Evolutionary conservation across 2,888 invertebrate genomes (phyloP).

Genomic region (Dolichopus griseipennis): DNA sequence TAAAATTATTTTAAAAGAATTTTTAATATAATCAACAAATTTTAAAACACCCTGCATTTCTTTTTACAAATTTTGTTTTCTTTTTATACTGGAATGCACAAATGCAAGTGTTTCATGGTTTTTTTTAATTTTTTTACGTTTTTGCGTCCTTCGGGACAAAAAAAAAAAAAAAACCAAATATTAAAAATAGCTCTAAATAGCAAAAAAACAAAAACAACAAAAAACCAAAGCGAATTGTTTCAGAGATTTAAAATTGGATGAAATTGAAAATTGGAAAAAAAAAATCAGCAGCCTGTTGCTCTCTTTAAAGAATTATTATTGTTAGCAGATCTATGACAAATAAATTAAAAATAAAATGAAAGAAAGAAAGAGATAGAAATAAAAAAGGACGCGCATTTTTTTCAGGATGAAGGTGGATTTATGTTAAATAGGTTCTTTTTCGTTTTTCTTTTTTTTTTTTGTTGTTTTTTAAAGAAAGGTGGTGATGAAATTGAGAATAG

Average conservation of each 20-base stretch:
- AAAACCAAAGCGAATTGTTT: not conserved
- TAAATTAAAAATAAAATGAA: not conserved
- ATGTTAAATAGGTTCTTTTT: not conserved
- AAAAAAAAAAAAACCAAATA: not conserved
- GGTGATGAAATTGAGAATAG: not conserved
- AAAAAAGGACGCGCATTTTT: not conserved
- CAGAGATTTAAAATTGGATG: not conserved
- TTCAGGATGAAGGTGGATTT: conserved; percentile 4
- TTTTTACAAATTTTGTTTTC: too few relatives aligned
- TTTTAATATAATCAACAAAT: too few relatives aligned
- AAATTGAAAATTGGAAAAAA: not conserved
- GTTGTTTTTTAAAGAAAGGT: not conserved
- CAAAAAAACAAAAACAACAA: not conserved
- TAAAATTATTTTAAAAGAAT: too few relatives aligned
- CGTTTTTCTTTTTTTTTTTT: not conserved
- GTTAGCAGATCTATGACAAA: not conserved
- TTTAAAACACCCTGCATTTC: too few relatives aligned
- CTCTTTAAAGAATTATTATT: not conserved
- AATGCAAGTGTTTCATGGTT: not conserved
- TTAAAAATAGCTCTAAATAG: not conserved
- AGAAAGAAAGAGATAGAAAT: not conserved
- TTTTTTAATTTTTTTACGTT: too few relatives aligned
- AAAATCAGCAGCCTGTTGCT: not conserved
- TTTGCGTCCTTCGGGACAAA: too few relatives aligned
- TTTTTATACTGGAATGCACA: too few relatives aligned